phyloP scores from a whole-genome alignment of 2,888 invertebrate genomes.

The Caenorhabditis sp. region DNA sequence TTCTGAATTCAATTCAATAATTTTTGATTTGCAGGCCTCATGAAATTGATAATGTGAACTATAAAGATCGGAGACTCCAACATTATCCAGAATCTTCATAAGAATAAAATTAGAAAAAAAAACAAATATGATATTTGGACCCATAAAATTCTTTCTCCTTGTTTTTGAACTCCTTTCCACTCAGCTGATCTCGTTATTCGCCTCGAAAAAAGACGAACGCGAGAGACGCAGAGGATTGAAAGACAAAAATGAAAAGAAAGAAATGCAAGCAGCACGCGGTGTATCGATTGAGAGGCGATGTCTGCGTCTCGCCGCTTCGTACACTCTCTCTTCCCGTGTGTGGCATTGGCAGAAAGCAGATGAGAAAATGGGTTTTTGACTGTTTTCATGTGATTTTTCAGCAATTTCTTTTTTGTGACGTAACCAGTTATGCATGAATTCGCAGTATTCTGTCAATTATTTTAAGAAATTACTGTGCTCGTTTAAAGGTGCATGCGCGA shows the following conservation, averaged over 20 bases:
- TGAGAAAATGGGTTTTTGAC: not conserved
- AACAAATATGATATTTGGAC: not conserved
- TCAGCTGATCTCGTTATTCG: not conserved
- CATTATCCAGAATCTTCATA: not conserved
- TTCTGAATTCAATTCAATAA: too few relatives aligned
- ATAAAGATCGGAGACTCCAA: not conserved
- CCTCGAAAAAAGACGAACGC: not conserved
- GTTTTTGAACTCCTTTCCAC: not conserved
- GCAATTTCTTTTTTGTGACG: not conserved
- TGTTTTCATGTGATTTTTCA: not conserved
- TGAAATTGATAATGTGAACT: not conserved
- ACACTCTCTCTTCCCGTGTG: not conserved
- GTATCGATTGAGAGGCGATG: not conserved
- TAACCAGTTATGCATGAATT: not conserved
- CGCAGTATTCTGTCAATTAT: too few relatives aligned
- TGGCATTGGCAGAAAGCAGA: not conserved
- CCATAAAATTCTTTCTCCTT: too few relatives aligned
- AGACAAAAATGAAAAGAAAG: too few relatives aligned
- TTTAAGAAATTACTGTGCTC: too few relatives aligned
- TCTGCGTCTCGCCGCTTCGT: not conserved
- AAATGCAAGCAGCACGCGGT: not conserved
- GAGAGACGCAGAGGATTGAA: not conserved
- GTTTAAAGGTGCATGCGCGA: too few relatives aligned
- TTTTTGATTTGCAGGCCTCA: not conserved
- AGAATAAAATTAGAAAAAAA: not conserved